Percentiles rank a stretch among this genome's conserved stretches.
These are phyloP conservation scores for Pantherophis vulpinus DNA, from an alignment of 2,797 vertebrate genomes.

Conservation along the genomic window DNA sequence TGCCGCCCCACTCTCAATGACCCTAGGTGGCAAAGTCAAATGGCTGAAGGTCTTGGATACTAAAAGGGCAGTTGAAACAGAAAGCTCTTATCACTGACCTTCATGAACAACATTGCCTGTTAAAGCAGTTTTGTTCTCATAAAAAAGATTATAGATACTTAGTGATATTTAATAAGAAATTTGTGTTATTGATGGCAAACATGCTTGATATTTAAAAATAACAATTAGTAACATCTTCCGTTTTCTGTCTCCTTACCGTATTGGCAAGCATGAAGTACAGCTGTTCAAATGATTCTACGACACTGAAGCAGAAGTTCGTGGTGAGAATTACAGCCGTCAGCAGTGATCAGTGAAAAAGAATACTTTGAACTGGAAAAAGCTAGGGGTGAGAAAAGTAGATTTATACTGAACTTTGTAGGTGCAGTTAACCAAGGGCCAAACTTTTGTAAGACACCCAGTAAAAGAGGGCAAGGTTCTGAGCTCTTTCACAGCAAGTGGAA, in stretches of 20 bases:
- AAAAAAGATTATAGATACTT: slow-evolving; percentile 17
- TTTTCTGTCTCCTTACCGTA: not conserved
- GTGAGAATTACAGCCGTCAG: slow-evolving; percentile 56
- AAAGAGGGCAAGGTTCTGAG: slow-evolving; percentile 14
- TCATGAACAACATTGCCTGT: not conserved
- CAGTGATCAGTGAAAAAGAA: slow-evolving; percentile 55
- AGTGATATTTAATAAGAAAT: slow-evolving; percentile 30
- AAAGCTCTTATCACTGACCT: not conserved
- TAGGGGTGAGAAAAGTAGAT: slow-evolving; percentile 54
- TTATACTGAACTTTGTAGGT: slow-evolving; percentile 22
- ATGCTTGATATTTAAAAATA: slow-evolving; percentile 20
- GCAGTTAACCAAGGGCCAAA: slow-evolving; percentile 34
- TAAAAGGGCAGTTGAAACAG: not conserved
- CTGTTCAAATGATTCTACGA: not conserved
- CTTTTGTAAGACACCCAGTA: slow-evolving; percentile 54
- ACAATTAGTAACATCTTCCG: slow-evolving; percentile 6
- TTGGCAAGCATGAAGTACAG: not conserved
- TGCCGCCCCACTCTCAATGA: not conserved
- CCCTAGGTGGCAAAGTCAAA: not conserved
- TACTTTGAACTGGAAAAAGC: slow-evolving; percentile 59
- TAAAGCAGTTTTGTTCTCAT: slow-evolving; percentile 36
- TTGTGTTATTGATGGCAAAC: not conserved
- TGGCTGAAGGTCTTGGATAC: not conserved
- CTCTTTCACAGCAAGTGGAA: slow-evolving; percentile 4
- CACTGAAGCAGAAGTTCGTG: slow-evolving; percentile 39